Conservation (phyloP, 2,113 vertebrate genomes). For the Bagarius yarrelli region DNA sequence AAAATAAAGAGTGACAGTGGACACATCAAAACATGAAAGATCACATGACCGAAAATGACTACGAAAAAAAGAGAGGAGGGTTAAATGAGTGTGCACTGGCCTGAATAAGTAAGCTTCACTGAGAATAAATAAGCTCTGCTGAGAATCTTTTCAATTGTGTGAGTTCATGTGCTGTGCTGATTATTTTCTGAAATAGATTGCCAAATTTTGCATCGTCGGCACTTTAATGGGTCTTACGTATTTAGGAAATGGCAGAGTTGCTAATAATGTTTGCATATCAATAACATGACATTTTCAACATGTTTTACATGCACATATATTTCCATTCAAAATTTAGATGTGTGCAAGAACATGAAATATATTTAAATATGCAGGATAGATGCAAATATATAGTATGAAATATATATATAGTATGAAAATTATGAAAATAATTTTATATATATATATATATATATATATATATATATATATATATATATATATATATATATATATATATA, state of each 20-base stretch:
- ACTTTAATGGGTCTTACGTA: conserved; percentile 15
- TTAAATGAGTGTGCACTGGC: conserved; percentile 32
- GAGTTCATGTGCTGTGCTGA: conserved; percentile 13
- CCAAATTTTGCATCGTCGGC: conserved; percentile 35
- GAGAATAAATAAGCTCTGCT: conserved; percentile 29
- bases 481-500: conserved; percentile 3
- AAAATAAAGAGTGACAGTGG: not conserved
- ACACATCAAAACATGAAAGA: conserved; percentile 1
- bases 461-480: not conserved
- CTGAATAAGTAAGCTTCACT: conserved; percentile 31
- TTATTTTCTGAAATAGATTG: conserved; percentile 41
- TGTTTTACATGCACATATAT: not conserved
- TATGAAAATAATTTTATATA: too few relatives aligned
- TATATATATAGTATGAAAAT: too few relatives aligned
- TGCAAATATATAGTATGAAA: not conserved
- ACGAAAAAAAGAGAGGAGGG: not conserved
- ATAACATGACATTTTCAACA: not conserved
- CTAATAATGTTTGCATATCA: conserved; percentile 29
- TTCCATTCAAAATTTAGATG: not conserved
- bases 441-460: too few relatives aligned
- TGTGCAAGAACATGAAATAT: not conserved
- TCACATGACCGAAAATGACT: conserved; percentile 24
- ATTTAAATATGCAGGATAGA: not conserved
- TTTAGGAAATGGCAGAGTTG: not conserved
- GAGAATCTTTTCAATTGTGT: conserved; percentile 20